These are phyloP conservation scores for Ifrita kowaldi DNA, from an alignment of 2,113 vertebrate genomes.

Conservation along the genomic window DNA sequence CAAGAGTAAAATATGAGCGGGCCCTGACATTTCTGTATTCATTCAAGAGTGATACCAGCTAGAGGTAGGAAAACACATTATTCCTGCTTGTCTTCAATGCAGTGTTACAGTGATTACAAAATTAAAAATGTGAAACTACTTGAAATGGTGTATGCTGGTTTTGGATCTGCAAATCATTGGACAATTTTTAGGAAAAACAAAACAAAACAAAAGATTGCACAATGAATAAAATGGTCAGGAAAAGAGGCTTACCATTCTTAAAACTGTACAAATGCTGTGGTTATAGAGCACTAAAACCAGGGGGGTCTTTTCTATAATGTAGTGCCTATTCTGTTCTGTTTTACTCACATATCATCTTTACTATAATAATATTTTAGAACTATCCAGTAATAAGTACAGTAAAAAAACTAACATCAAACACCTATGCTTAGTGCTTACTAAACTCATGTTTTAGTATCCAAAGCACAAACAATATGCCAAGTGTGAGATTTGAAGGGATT, in stretches of 20 bases:
- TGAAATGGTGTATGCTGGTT: background rate
- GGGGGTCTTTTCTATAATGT: rapidly evolving
- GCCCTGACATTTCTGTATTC: background rate
- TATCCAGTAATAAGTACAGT: background rate
- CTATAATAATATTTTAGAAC: background rate
- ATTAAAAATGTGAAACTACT: background rate
- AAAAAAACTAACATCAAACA: background rate
- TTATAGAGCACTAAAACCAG: background rate
- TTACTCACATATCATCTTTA: background rate
- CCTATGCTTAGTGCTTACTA: background rate
- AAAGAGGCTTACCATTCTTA: background rate
- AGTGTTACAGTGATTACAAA: background rate
- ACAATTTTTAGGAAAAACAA: background rate
- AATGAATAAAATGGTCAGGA: background rate
- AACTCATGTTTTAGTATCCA: background rate
- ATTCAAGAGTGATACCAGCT: background rate
- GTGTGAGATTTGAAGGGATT: background rate
- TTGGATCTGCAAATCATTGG: background rate
- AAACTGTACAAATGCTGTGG: background rate
- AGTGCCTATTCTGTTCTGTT: background rate
- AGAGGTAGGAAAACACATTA: background rate
- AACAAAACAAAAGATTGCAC: background rate
- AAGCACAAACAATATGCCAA: background rate
- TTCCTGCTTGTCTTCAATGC: background rate
- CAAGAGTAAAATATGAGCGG: background rate